A percentile compares a stretch with the other conserved stretches of the same genome.
Evolutionary conservation across 1,140 invertebrate genomes (phyloP).

Genomic region (Anoplolepis gracilipes): DNA sequence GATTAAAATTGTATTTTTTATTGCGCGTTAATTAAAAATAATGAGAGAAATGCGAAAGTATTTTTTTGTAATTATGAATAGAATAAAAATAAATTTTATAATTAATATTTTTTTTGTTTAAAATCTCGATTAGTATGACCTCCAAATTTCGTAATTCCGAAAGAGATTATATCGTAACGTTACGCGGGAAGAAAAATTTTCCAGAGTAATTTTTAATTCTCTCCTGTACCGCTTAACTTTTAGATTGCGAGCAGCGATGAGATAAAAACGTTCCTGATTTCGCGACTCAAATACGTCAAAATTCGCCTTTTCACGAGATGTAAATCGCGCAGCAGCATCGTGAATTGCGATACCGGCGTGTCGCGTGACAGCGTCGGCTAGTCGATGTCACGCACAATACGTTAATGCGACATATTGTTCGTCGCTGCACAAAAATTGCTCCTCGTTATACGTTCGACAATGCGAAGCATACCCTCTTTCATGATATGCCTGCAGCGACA

Average conservation of each 20-base stretch:
- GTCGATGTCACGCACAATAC: conserved; percentile 76
- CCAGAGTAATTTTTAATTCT: neutral
- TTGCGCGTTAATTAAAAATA: neutral
- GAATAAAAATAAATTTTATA: neutral
- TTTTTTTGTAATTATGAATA: neutral
- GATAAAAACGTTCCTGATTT: conserved; percentile 34
- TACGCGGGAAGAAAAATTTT: neutral
- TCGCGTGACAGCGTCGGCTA: conserved; percentile 63
- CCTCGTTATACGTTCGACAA: conserved; percentile 82
- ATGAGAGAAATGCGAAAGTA: neutral
- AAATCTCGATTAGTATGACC: neutral
- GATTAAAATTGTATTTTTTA: neutral
- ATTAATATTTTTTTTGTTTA: neutral
- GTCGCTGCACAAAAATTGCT: conserved; percentile 82
- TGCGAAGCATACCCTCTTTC: conserved; percentile 63
- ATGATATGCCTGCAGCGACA: neutral
- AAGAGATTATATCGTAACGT: no score
- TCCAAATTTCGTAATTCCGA: neutral
- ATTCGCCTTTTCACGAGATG: conserved; percentile 67
- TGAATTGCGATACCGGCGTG: conserved; percentile 69
- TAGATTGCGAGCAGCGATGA: neutral
- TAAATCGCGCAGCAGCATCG: conserved; percentile 70
- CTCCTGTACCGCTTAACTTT: neutral
- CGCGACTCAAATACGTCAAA: neutral
- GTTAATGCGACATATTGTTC: conserved; percentile 86